These are phyloP conservation scores for Leucophenga varia DNA, from an alignment of 1,140 invertebrate genomes.

Conservation along the genomic window DNA sequence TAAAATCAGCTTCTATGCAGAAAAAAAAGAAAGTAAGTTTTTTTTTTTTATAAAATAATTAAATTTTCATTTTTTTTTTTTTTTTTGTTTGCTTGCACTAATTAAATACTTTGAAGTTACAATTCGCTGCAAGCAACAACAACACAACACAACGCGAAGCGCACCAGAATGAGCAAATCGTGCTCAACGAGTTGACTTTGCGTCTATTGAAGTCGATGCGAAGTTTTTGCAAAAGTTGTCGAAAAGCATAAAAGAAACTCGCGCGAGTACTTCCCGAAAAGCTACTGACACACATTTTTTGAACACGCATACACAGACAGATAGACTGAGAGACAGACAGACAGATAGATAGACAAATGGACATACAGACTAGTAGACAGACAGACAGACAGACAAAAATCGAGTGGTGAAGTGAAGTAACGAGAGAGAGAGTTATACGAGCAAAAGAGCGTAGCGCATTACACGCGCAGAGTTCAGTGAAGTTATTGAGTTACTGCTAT, in stretches of 20 bases:
- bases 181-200: conserved; percentile 34
- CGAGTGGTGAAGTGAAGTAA: conserved; percentile 17
- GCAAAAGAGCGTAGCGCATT: conserved; percentile 20
- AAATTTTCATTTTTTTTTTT: conserved; percentile 24
- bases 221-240: too few species aligned
- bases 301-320: conserved; percentile 13
- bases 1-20: too few species aligned
- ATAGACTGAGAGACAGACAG: conserved; percentile 2
- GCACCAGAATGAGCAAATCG: too few species aligned
- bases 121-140: too few species aligned
- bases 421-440: conserved; percentile 22
- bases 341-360: conserved; percentile 1
- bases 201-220: too few species aligned
- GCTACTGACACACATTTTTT: conserved; percentile 48
- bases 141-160: too few species aligned
- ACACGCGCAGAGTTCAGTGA: background rate
- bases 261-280: conserved; percentile 18
- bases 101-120: too few species aligned
- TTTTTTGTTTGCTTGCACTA: conserved; percentile 1
- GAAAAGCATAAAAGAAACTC: too few species aligned
- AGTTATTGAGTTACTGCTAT: too few species aligned
- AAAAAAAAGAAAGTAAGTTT: too few species aligned
- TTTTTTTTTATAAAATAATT: conserved; percentile 28
- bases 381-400: conserved; percentile 9
- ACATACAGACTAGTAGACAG: background rate